These are phyloP conservation scores for Ataeniobius toweri DNA, from an alignment of 2,797 vertebrate genomes.

Conservation along the genomic window DNA sequence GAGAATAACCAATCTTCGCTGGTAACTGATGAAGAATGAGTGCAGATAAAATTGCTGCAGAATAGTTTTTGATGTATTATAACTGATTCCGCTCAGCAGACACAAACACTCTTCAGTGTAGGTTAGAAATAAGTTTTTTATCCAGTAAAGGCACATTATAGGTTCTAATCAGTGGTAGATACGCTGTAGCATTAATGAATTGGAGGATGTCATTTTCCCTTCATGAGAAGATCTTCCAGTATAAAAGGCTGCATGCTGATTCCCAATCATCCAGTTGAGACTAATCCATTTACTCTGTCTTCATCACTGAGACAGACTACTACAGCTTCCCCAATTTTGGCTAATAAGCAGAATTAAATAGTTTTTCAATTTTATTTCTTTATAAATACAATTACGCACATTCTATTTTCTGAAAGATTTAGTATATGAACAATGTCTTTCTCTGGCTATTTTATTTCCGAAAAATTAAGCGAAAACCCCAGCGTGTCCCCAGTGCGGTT, in stretches of 20 bases:
- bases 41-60: slow-evolving; percentile 36
- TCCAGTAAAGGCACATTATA: slow-evolving; percentile 20
- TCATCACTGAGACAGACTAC: slow-evolving; percentile 15
- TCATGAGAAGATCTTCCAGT: slow-evolving; percentile 20
- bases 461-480: no score
- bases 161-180: slow-evolving; percentile 39
- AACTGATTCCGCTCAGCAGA: background rate
- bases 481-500: no score
- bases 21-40: slow-evolving; percentile 36
- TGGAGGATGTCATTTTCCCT: slow-evolving; percentile 31
- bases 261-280: slow-evolving; percentile 44
- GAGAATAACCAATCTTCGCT: slow-evolving; percentile 21
- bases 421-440: background rate
- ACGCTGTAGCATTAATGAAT: slow-evolving; percentile 43
- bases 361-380: background rate
- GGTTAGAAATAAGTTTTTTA: slow-evolving; percentile 27
- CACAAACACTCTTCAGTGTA: background rate
- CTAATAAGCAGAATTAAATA: background rate
- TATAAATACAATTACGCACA: background rate
- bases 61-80: slow-evolving; percentile 53
- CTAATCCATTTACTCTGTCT: slow-evolving; percentile 52
- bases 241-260: slow-evolving; percentile 44
- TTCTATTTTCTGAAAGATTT: background rate
- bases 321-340: slow-evolving; percentile 35
- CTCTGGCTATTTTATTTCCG: background rate